Percentiles rank a stretch among this genome's conserved stretches.
These are phyloP conservation scores for Lepidurus couesii DNA, from an alignment of 1,140 invertebrate species.

Conservation along the genomic window DNA sequence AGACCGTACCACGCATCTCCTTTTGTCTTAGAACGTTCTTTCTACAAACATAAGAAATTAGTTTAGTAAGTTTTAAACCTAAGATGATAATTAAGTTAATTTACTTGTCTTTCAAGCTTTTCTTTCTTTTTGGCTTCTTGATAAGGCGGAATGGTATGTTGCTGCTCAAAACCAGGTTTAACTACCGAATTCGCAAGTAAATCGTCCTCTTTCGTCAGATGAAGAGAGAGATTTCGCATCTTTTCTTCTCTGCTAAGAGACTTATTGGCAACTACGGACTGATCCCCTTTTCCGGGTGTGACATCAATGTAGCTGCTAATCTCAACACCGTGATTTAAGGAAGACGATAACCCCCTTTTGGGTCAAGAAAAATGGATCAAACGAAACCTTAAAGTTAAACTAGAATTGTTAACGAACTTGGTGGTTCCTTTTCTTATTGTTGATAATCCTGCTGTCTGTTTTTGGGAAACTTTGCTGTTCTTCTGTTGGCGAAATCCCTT, in stretches of 20 bases:
- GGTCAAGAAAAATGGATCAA: not conserved
- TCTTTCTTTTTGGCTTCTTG: slow-evolving; percentile 54
- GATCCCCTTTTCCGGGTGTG: not conserved
- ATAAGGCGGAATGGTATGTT: slow-evolving; percentile 56
- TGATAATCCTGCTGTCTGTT: not conserved
- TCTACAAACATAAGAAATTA: slow-evolving; percentile 33
- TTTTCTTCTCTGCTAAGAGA: not conserved
- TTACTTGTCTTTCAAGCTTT: slow-evolving; percentile 55
- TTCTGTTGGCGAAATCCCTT: not conserved
- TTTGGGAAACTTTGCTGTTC: not conserved
- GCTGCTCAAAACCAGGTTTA: slow-evolving; percentile 59
- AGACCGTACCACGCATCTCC: slow-evolving; percentile 83
- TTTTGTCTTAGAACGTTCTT: slow-evolving; percentile 63
- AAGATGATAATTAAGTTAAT: slow-evolving; percentile 33
- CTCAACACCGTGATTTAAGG: not conserved
- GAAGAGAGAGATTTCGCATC: not conserved
- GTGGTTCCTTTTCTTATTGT: not conserved
- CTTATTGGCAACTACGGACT: not conserved
- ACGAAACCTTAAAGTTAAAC: not conserved
- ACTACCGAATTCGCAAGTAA: slow-evolving; percentile 56
- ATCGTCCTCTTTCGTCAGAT: slow-evolving; percentile 23
- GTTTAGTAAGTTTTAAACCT: slow-evolving; percentile 37
- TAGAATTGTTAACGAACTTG: not conserved
- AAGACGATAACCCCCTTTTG: not conserved
- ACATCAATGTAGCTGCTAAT: slow-evolving; percentile 23